Evolutionary conservation across 1,140 invertebrate genomes (phyloP).

Genomic region (Drosophila trapezifrons): DNA sequence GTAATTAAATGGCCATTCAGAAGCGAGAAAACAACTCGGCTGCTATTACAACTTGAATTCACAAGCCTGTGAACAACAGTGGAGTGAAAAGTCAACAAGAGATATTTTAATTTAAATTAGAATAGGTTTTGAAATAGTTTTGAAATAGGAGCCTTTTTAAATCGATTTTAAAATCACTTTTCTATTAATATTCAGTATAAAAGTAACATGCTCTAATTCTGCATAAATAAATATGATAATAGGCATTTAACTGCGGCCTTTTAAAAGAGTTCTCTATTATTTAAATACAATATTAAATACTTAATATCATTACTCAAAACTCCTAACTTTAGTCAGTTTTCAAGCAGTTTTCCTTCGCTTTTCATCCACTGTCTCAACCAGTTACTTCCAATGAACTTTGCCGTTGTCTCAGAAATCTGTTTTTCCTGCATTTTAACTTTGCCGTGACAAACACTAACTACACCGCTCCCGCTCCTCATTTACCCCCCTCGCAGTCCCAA

Average conservation of each 20-base stretch:
- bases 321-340: not conserved
- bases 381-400: conserved; percentile 32
- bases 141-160: no score
- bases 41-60: conserved; percentile 3
- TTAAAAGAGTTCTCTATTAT: not conserved
- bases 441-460: conserved; percentile 37
- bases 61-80: conserved; percentile 25
- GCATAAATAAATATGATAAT: no score
- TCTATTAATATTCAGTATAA: not conserved
- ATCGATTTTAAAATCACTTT: no score
- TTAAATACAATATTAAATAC: not conserved
- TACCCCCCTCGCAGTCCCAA: conserved; percentile 10
- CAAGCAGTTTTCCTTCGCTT: not conserved
- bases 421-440: conserved; percentile 45
- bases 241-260: no score
- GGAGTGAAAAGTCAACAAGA: not conserved
- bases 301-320: not conserved
- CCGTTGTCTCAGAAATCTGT: conserved; percentile 49
- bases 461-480: not conserved
- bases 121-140: not conserved
- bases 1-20: conserved; percentile 54
- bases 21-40: conserved; percentile 24
- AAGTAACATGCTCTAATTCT: not conserved
- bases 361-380: not conserved
- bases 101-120: not conserved